Percentiles rank a stretch among this genome's conserved stretches.
Conservation (phyloP, 1,140 invertebrate species). For the Caenorhabditis latens region DNA sequence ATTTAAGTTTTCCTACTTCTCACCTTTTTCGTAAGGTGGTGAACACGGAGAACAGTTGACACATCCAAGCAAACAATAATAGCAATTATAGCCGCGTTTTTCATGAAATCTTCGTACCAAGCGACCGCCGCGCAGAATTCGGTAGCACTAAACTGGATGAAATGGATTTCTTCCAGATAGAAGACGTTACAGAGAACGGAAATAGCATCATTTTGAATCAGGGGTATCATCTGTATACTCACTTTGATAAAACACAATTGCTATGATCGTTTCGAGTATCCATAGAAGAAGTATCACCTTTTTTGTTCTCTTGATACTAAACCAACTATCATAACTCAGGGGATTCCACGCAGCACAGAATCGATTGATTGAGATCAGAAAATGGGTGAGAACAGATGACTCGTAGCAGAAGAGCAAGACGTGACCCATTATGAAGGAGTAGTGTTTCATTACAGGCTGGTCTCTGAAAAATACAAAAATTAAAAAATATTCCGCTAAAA, state of each 20-base stretch:
- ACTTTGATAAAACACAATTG: constrained; percentile 4
- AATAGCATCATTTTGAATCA: background rate
- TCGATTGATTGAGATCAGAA: background rate
- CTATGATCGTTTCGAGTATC: background rate
- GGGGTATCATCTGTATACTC: background rate
- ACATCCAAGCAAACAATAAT: background rate
- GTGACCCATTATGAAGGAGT: background rate
- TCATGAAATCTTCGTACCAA: constrained; percentile 18
- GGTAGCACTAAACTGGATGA: background rate
- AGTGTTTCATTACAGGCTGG: background rate
- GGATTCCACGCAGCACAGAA: background rate
- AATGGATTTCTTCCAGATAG: background rate
- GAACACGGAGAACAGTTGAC: background rate
- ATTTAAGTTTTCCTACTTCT: background rate
- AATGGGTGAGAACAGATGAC: background rate
- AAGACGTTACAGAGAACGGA: background rate
- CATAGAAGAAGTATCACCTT: background rate
- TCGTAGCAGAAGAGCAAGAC: background rate
- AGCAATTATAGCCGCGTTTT: background rate
- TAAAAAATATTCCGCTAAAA: background rate
- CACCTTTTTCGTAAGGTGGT: background rate
- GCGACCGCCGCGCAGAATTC: background rate
- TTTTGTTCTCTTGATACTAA: background rate
- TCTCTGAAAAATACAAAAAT: background rate
- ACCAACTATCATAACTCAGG: background rate